phyloP scores from a whole-genome alignment of 1,140 invertebrate genomes.

The Ectropis grisescens region DNA sequence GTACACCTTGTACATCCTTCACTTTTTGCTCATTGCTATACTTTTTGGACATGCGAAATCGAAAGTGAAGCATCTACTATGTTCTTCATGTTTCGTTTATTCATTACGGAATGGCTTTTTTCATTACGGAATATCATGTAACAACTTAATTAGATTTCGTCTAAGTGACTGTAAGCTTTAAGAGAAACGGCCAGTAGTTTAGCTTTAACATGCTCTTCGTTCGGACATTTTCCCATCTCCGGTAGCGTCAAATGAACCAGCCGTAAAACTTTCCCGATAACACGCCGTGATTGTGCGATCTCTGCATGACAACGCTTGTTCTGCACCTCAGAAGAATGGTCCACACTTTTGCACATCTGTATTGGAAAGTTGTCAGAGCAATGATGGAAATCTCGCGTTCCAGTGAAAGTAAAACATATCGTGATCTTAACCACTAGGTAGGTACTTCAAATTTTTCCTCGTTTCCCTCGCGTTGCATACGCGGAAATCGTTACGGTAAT shows the following conservation, averaged over 20 bases:
- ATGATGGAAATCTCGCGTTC: constrained; percentile 46
- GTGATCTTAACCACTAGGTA: constrained; percentile 3
- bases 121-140: too few relatives aligned
- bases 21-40: too few relatives aligned
- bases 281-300: constrained; percentile 23
- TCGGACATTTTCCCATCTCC: background rate
- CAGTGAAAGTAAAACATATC: constrained; percentile 32
- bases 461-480: constrained; percentile 24
- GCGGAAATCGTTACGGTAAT: constrained; percentile 20
- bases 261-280: constrained; percentile 24
- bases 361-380: constrained; percentile 52
- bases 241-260: constrained; percentile 3
- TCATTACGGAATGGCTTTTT: too few relatives aligned
- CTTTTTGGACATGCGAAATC: too few relatives aligned
- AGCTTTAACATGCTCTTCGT: too few relatives aligned
- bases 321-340: constrained; percentile 24
- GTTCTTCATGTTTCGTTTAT: too few relatives aligned
- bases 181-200: too few relatives aligned
- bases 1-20: too few relatives aligned
- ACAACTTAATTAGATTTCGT: too few relatives aligned
- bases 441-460: constrained; percentile 26
- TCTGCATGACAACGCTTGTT: constrained; percentile 32
- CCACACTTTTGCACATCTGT: constrained; percentile 29
- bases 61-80: too few relatives aligned
- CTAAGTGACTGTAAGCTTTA: too few relatives aligned